These are phyloP conservation scores for Nomada flava DNA, from an alignment of 2,888 invertebrate genomes.

Conservation along the genomic window DNA sequence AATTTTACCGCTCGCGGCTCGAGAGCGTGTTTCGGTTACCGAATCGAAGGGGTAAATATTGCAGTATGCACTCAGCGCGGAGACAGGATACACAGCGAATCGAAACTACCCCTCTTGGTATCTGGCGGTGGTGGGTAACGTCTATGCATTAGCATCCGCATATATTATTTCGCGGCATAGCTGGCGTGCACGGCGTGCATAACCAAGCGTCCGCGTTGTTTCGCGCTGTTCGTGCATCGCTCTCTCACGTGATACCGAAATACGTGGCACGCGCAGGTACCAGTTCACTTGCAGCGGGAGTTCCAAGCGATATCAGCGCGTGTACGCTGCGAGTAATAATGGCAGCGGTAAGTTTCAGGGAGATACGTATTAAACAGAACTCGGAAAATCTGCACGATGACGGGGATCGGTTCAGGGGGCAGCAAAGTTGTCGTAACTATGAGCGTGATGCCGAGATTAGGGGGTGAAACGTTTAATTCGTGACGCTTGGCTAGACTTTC, in stretches of 20 bases:
- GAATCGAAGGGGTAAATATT: constrained; percentile 78
- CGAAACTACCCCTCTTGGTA: constrained; percentile 46
- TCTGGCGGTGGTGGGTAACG: constrained; percentile 57
- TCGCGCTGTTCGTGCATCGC: constrained; percentile 65
- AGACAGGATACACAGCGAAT: constrained; percentile 74
- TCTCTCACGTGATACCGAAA: constrained; percentile 64
- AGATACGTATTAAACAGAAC: no score
- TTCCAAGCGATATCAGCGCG: constrained; percentile 30
- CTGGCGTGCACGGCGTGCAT: constrained; percentile 65
- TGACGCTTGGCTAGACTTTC: no score
- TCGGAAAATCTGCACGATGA: no score
- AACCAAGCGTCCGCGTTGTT: constrained; percentile 62
- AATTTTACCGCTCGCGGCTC: constrained; percentile 54
- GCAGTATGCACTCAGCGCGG: constrained; percentile 80
- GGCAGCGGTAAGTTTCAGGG: constrained; percentile 4
- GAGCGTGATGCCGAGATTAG: no score
- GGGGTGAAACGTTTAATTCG: no score
- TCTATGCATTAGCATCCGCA: constrained; percentile 81
- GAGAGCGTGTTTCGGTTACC: constrained; percentile 27
- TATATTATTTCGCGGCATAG: constrained; percentile 80
- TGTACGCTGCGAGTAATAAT: constrained; percentile 6
- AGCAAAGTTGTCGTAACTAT: no score
- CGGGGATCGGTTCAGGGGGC: no score
- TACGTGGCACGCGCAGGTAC: constrained; percentile 68
- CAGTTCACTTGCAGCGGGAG: constrained; percentile 41